These are phyloP conservation scores for Agrilus cyanescens DNA, from an alignment of 2,888 invertebrate genomes.

Conservation along the genomic window DNA sequence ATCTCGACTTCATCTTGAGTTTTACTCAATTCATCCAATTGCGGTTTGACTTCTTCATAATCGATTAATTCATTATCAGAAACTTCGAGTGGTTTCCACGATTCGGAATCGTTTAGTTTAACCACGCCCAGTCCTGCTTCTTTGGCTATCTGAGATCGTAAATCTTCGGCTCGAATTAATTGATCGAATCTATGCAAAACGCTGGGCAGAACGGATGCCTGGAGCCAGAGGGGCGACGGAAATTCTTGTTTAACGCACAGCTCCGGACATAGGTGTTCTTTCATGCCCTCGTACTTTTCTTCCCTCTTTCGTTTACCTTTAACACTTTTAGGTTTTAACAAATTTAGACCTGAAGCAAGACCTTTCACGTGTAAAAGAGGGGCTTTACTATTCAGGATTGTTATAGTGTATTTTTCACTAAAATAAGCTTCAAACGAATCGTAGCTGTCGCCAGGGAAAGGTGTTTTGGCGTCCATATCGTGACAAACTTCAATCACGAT, in stretches of 20 bases:
- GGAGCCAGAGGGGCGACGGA: slow-evolving; percentile 71
- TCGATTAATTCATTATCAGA: slow-evolving; percentile 24
- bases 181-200: slow-evolving; percentile 65
- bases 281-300: slow-evolving; percentile 41
- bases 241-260: slow-evolving; percentile 62
- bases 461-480: slow-evolving; percentile 50
- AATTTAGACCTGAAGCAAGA: slow-evolving; percentile 47
- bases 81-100: slow-evolving; percentile 24
- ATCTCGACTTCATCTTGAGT: slow-evolving; percentile 5
- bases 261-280: slow-evolving; percentile 76
- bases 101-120: slow-evolving; percentile 20
- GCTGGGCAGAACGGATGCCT: slow-evolving; percentile 73
- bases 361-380: slow-evolving; percentile 73
- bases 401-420: slow-evolving; percentile 55
- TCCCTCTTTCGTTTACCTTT: slow-evolving; percentile 33
- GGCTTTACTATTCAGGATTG: slow-evolving; percentile 52
- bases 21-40: slow-evolving; percentile 6
- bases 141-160: slow-evolving; percentile 44
- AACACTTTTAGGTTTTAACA: slow-evolving; percentile 41
- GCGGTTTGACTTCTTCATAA: slow-evolving; percentile 10
- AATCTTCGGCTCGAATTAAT: slow-evolving; percentile 61
- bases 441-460: slow-evolving; percentile 51
- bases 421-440: slow-evolving; percentile 66
- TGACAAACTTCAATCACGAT: slow-evolving; percentile 58
- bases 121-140: slow-evolving; percentile 35